phyloP scores from a whole-genome alignment of 2,797 vertebrate species.

The Chromis chromis region DNA sequence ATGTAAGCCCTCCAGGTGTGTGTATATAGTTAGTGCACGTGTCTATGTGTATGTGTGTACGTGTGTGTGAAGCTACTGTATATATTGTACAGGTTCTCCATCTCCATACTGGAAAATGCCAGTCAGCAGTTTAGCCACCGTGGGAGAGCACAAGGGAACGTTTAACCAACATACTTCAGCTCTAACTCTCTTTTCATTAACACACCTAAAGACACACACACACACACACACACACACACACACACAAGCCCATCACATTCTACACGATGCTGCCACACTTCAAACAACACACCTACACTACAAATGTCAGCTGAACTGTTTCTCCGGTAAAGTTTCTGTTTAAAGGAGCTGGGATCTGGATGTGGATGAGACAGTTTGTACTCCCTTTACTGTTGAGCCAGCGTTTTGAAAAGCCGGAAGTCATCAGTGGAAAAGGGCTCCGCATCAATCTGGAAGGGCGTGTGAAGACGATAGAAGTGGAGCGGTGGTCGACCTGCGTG shows the following conservation, averaged over 20 bases:
- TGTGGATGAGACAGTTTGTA: conserved; percentile 37
- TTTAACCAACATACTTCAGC: conserved; percentile 45
- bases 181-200: conserved; percentile 33
- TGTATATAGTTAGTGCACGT: conserved; percentile 15
- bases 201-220: background rate
- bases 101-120: conserved; percentile 55
- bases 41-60: conserved; percentile 3
- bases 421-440: conserved; percentile 12
- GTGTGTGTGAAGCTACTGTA: conserved; percentile 31
- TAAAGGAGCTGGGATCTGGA: conserved; percentile 15
- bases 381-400: conserved; percentile 29
- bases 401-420: conserved; percentile 11
- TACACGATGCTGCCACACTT: background rate
- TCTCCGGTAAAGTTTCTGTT: background rate
- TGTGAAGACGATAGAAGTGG: conserved; percentile 40
- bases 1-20: conserved; percentile 71
- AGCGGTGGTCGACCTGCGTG: background rate
- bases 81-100: conserved; percentile 45
- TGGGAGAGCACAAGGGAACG: conserved; percentile 50
- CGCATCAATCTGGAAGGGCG: conserved; percentile 30
- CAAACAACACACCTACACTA: conserved; percentile 6
- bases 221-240: conserved; percentile 10
- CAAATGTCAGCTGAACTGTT: conserved; percentile 17
- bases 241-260: conserved; percentile 1
- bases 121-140: conserved; percentile 68